Percentiles rank a stretch among this genome's conserved stretches.
These are phyloP conservation scores for Reticulitermes lucifugus DNA, from an alignment of 2,888 invertebrate genomes.

Conservation along the genomic window DNA sequence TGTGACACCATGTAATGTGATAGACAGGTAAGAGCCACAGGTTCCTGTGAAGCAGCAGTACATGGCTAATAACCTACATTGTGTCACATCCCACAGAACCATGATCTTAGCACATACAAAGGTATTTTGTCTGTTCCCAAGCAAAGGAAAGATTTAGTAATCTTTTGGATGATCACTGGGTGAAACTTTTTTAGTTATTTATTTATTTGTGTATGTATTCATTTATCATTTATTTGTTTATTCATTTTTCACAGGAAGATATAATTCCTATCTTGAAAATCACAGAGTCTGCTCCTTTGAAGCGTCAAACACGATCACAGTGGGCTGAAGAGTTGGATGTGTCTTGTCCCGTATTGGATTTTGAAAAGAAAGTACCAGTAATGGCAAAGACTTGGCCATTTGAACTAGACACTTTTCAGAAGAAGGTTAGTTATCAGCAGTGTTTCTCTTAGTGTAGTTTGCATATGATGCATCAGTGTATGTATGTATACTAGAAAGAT, in stretches of 20 bases:
- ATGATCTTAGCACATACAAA: too few species aligned
- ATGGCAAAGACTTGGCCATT: slow-evolving; percentile 91
- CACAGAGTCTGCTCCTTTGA: slow-evolving; percentile 65
- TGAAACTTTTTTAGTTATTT: background rate
- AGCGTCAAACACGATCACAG: slow-evolving; percentile 70
- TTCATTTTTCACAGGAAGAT: slow-evolving; percentile 52
- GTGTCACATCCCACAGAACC: too few species aligned
- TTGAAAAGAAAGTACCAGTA: slow-evolving; percentile 81
- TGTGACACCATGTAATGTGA: too few species aligned
- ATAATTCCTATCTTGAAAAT: slow-evolving; percentile 76
- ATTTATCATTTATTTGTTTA: too few species aligned
- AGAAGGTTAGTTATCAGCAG: slow-evolving; percentile 72
- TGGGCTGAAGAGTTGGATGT: slow-evolving; percentile 93
- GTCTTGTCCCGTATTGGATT: slow-evolving; percentile 82
- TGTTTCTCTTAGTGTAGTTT: background rate
- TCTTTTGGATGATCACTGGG: background rate
- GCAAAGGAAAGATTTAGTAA: background rate
- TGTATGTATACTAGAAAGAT: too few species aligned
- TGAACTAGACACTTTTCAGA: slow-evolving; percentile 96
- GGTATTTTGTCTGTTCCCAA: too few species aligned
- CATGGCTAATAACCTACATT: too few species aligned
- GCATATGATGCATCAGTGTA: background rate
- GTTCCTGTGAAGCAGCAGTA: too few species aligned
- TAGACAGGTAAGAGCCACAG: too few species aligned
- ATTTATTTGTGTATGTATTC: too few species aligned